Percentiles rank a stretch among this genome's conserved stretches.
These are phyloP conservation scores for Ornithoptera alexandrae DNA, from an alignment of 2,888 invertebrate genomes.

Conservation along the genomic window DNA sequence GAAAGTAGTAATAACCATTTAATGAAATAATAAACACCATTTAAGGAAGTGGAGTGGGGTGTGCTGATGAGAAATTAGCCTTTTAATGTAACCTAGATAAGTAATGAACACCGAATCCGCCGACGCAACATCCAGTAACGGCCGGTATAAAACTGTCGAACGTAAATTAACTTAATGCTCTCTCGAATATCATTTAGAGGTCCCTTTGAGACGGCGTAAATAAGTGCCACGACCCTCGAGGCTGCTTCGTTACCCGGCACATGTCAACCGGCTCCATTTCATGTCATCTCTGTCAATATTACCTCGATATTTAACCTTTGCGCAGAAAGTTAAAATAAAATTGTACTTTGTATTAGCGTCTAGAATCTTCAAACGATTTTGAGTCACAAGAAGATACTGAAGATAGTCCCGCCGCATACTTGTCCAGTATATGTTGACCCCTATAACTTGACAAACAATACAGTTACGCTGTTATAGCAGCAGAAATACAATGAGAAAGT, in stretches of 20 bases:
- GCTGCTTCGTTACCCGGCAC: neutral
- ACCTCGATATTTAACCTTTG: neutral
- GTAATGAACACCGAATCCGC: constrained; percentile 7
- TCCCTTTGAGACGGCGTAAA: constrained; percentile 8
- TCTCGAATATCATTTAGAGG: constrained; percentile 20
- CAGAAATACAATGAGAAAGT: too few relatives aligned
- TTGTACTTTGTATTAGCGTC: too few relatives aligned
- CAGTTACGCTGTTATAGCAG: too few relatives aligned
- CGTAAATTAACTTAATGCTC: constrained; percentile 21
- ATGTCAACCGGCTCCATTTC: neutral
- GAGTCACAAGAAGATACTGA: too few relatives aligned
- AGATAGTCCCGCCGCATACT: too few relatives aligned
- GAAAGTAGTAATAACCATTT: too few relatives aligned
- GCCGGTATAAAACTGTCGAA: constrained; percentile 17
- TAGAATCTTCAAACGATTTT: too few relatives aligned
- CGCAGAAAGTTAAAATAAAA: too few relatives aligned
- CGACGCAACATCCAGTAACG: constrained; percentile 5
- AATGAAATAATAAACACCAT: too few relatives aligned
- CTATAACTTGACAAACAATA: too few relatives aligned
- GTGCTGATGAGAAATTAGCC: neutral
- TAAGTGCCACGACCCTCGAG: neutral
- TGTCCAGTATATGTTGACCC: too few relatives aligned
- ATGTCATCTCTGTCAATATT: neutral
- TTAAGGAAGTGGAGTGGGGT: too few relatives aligned
- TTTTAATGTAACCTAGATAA: neutral